phyloP scores from a whole-genome alignment of 2,888 invertebrate genomes.

The Sminthurinus aureus region DNA sequence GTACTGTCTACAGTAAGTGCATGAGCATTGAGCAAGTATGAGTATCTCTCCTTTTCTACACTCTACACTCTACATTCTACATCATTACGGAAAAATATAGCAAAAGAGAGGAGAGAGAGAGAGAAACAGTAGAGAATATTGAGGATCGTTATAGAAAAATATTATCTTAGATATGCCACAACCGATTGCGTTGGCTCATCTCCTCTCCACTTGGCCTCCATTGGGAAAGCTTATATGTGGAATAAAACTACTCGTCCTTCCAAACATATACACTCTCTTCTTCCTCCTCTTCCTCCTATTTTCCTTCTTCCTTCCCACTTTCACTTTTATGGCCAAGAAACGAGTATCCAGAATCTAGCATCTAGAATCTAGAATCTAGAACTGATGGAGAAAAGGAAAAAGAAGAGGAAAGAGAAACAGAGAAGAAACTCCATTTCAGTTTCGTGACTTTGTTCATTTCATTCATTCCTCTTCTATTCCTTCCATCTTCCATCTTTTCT shows the following conservation, averaged over 20 bases:
- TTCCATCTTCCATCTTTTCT: conserved; percentile 45
- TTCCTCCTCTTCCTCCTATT: conserved; percentile 49
- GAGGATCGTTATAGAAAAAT: conserved; percentile 56
- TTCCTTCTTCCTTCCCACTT: conserved; percentile 51
- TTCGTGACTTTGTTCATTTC: conserved; percentile 49
- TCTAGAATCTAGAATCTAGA: no score
- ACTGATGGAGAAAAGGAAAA: no score
- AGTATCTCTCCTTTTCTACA: neutral
- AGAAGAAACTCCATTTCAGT: conserved; percentile 53
- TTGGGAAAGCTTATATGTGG: neutral
- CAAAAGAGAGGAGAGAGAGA: conserved; percentile 32
- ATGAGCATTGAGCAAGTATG: no score
- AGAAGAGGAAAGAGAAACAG: neutral
- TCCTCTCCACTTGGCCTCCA: conserved; percentile 7
- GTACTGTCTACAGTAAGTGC: neutral
- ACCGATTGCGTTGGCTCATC: conserved; percentile 42
- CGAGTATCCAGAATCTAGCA: no score
- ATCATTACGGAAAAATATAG: no score
- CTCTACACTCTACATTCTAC: no score
- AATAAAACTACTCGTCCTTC: conserved; percentile 6
- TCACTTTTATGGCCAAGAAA: conserved; percentile 53
- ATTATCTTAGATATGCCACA: conserved; percentile 56
- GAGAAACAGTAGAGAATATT: conserved; percentile 36
- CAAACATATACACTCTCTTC: conserved; percentile 1
- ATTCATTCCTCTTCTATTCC: conserved; percentile 46